Evolutionary conservation across 2,888 invertebrate genomes (phyloP).

Genomic region (Acanthococcus lagerstroemiae): DNA sequence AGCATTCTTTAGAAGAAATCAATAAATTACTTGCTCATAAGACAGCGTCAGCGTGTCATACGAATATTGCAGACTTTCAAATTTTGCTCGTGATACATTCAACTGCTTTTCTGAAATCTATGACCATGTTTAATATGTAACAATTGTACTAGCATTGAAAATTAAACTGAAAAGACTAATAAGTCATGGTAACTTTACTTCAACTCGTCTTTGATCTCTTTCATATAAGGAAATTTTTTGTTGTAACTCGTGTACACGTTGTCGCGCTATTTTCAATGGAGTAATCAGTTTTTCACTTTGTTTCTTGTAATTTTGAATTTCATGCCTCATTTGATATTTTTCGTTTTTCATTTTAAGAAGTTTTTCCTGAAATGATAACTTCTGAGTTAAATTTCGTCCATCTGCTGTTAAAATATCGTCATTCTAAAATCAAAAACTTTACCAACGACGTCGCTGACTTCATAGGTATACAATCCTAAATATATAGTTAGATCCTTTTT

Average conservation of each 20-base stretch:
- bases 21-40: not conserved
- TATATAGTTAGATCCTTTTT: too few species aligned
- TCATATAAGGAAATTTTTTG: slow-evolving; percentile 74
- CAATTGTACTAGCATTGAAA: not conserved
- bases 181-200: not conserved
- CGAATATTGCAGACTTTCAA: not conserved
- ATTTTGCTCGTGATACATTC: not conserved
- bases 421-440: not conserved
- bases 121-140: not conserved
- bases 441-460: too few species aligned
- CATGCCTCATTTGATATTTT: slow-evolving; percentile 65
- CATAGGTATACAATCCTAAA: too few species aligned
- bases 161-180: not conserved
- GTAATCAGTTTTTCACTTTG: slow-evolving; percentile 65
- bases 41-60: not conserved
- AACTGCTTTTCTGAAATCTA: not conserved
- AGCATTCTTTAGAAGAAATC: too few species aligned
- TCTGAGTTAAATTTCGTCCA: not conserved
- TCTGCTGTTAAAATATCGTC: not conserved
- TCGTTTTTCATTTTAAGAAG: slow-evolving; percentile 65
- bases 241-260: slow-evolving; percentile 60
- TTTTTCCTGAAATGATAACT: slow-evolving; percentile 51
- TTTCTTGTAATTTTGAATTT: slow-evolving; percentile 53
- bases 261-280: slow-evolving; percentile 58
- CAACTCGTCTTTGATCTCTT: slow-evolving; percentile 49